phyloP scores from a whole-genome alignment of 2,888 invertebrate genomes.

The Morpho deidamia region DNA sequence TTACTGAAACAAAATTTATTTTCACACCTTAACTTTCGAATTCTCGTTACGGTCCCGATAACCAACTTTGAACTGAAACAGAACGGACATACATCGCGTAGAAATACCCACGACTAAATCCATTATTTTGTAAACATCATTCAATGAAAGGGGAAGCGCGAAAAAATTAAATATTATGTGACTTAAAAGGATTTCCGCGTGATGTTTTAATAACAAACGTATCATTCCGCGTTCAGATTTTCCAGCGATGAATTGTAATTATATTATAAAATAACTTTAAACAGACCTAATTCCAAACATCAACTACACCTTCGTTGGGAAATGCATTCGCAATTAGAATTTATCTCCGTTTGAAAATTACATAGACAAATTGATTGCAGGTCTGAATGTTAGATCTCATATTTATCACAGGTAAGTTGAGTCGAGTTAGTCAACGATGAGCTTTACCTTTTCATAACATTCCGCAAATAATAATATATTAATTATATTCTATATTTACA shows the following conservation, averaged over 20 bases:
- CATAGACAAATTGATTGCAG: too few relatives aligned
- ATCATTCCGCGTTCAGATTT: not conserved
- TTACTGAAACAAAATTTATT: conserved; percentile 10
- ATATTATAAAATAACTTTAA: too few relatives aligned
- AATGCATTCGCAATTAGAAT: too few relatives aligned
- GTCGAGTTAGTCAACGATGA: too few relatives aligned
- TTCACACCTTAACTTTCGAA: not conserved
- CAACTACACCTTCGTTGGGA: too few relatives aligned
- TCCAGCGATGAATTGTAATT: not conserved
- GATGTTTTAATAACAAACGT: conserved; percentile 15
- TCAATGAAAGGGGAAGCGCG: conserved; percentile 30
- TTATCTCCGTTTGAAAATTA: too few relatives aligned
- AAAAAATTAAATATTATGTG: conserved; percentile 52
- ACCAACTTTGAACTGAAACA: conserved; percentile 5
- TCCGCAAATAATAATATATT: too few relatives aligned
- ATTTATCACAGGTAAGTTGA: too few relatives aligned
- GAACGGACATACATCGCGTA: conserved; percentile 21
- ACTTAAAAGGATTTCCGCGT: conserved; percentile 37
- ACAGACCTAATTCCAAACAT: too few relatives aligned
- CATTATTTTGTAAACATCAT: conserved; percentile 59
- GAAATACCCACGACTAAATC: conserved; percentile 49
- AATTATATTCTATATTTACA: too few relatives aligned
- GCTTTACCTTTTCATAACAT: too few relatives aligned
- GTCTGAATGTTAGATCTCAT: too few relatives aligned
- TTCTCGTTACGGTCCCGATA: not conserved